phyloP scores from a whole-genome alignment of 2,888 invertebrate species.

The Pyrochroa serraticornis region DNA sequence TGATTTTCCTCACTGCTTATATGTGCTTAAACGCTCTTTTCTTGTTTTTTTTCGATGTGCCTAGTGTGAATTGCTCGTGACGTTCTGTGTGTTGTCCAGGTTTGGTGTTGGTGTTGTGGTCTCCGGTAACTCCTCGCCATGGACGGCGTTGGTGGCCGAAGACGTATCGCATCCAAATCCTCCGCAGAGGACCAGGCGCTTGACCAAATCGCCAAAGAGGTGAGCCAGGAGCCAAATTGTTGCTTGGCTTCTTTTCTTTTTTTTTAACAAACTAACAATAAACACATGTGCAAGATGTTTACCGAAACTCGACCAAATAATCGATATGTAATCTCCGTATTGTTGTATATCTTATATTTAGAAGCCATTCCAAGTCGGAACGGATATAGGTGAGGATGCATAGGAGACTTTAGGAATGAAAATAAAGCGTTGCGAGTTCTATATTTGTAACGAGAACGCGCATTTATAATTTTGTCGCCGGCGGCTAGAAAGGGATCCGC shows the following conservation, averaged over 20 bases:
- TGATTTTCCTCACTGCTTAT: no score
- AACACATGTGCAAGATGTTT: neutral
- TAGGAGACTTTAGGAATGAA: slow-evolving; percentile 32
- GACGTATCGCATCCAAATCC: slow-evolving; percentile 83
- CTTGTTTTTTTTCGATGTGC: slow-evolving; percentile 19
- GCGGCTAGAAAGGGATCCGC: neutral
- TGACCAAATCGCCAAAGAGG: slow-evolving; percentile 97
- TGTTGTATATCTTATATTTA: slow-evolving; percentile 9
- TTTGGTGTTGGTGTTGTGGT: slow-evolving; percentile 35
- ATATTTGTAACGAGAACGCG: slow-evolving; percentile 28
- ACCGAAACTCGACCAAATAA: no score
- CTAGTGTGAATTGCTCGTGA: neutral
- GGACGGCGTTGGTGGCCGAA: slow-evolving; percentile 65
- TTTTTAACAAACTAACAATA: neutral
- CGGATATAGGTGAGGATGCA: slow-evolving; percentile 29
- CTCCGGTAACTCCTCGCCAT: slow-evolving; percentile 44
- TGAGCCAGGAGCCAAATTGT: slow-evolving; percentile 57
- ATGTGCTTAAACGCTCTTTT: slow-evolving; percentile 4
- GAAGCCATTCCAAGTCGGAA: slow-evolving; percentile 16
- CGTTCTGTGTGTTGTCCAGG: slow-evolving; percentile 28
- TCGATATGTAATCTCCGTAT: slow-evolving; percentile 1
- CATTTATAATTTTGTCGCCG: slow-evolving; percentile 13
- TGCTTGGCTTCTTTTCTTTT: neutral
- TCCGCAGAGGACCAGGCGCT: slow-evolving; percentile 97
- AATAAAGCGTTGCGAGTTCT: slow-evolving; percentile 31